Base-by-base conservation (phyloP, 2,797 vertebrate species). In the Melanotaenia nigrans region DNA sequence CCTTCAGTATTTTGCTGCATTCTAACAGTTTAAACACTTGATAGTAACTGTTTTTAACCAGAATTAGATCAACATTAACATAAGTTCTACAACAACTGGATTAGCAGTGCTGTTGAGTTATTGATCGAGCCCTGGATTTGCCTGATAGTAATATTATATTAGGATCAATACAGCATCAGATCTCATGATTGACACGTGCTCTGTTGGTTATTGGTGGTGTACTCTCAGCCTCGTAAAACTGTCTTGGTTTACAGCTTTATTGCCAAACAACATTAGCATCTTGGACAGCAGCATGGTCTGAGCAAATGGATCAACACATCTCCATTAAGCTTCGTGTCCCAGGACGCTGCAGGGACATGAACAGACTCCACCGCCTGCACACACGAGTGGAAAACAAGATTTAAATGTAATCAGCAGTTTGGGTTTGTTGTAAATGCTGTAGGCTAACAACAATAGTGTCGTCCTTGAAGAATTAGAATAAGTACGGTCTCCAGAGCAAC, bases 401-500 rank as follows among this genome's bases (percentile, higher is more conserved):
- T 55, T 47, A 57, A 32, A 40, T 45, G 33, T 22, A 49, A 47
- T 45, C n/a, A 40, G 33, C 35, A 57, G 30, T 58, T 9, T 8
- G 24, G 32, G n/a, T 63, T 57, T 42, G 22, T 55, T 70, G 24
- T 65, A 22, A 61, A 25, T 14, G 25, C 35, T 32, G 47, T 30
- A 13, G 5, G 12, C 35, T 60, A 64, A 53, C 54, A 47, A 61
- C 13, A 30, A 51, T n/a, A 35, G 36, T 14, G 9, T 45, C 18
- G 12, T 56, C 3, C 35, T 69, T 35, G 40, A 73, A 18, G 24
- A 71, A 28, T 18, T 16, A 0, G n/a, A 68, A 38, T 65, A 35
- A 51, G 51, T 73, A 47, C 22, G 0, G 68, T 77, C 60, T 75
- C 77, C 68, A 70, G 53, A 73, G 63, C 70, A 81, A 77, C 83